Conservation (phyloP, 2,888 invertebrate species). For the Sceliomorpha sp. region DNA sequence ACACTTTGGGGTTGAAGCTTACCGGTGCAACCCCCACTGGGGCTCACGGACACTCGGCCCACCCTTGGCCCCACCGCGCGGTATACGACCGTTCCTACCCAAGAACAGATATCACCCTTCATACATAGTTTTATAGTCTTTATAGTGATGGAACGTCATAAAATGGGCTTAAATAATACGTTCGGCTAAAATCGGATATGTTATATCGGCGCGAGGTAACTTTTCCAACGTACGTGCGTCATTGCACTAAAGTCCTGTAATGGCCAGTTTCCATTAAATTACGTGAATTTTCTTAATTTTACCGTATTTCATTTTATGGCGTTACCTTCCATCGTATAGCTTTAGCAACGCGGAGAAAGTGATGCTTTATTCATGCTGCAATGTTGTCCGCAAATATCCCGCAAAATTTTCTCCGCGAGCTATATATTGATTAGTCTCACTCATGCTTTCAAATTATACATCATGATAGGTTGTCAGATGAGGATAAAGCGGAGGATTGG, state of each 20-base stretch:
- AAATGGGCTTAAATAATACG: conserved; percentile 27
- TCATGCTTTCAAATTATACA: conserved; percentile 30
- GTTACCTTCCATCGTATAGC: too few relatives aligned
- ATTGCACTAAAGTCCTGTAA: too few relatives aligned
- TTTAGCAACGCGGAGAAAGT: too few relatives aligned
- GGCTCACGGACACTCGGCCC: conserved; percentile 78
- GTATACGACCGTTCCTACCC: conserved; percentile 80
- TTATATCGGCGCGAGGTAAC: neutral
- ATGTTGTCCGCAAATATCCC: too few relatives aligned
- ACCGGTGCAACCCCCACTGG: conserved; percentile 80
- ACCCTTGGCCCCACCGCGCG: conserved; percentile 79
- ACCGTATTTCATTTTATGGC: too few relatives aligned
- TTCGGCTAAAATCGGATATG: conserved; percentile 6
- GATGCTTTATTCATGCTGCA: too few relatives aligned
- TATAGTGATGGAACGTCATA: conserved; percentile 33
- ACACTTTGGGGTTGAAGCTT: conserved; percentile 77
- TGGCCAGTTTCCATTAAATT: too few relatives aligned
- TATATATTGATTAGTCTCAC: conserved; percentile 33
- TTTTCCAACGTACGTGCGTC: too few relatives aligned
- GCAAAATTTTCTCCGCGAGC: conserved; percentile 26
- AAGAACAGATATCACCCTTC: conserved; percentile 76
- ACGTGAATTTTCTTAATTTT: too few relatives aligned
- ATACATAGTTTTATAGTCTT: conserved; percentile 52
- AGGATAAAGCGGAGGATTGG: conserved; percentile 28
- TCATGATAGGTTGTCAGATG: conserved; percentile 33